Base-by-base conservation (phyloP, 2,797 vertebrate species). In the Falco concolor region DNA sequence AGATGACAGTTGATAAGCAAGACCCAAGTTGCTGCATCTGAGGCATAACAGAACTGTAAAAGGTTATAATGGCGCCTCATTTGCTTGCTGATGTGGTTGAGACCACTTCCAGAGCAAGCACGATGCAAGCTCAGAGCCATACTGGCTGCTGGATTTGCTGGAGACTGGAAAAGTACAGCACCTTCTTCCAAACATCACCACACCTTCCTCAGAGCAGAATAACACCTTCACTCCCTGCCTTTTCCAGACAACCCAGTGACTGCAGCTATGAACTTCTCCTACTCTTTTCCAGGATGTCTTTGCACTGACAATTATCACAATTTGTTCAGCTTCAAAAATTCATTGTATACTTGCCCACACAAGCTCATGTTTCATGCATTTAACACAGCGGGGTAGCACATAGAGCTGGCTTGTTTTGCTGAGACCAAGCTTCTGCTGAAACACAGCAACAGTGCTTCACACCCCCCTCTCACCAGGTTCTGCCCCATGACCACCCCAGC, bases 331-430 rank as follows among this genome's bases (percentile, higher is more conserved):
- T 36, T 79, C n/a, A 65, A 52, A 95, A 54, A 64, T 6, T 8
- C 12, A 14, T 24, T 49, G 12, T 5, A 2, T 4, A 27, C 10
- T 11, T 50, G 10, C 47, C 12, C 7, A 7, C 32, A 23, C 0
- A 2, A 52, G 6, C 21, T 52, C 3, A 0, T 0, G 0, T 24
- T 74, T 63, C 30, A 49, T 15, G 40, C 9, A 2, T 18, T 19
- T n/a, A 53, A 40, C 44, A 21, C 30, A 14, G 22, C n/a, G 64
- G 23, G 12, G 12, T n/a, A 56, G 22, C 30, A 20, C 27, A 7
- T 40, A 64, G 36, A 56, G 6, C 30, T 28, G 6, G 6, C 15
- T 2, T 52, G n/a, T 5, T 78, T 52, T 47, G 18, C 38, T n/a
- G 12, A 49, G 12, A 40, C 7, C 18, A 28, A 10, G 13, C 11